Evolutionary conservation across 2,113 vertebrate species (phyloP), one percentile per base, ranked within the genome.

Genomic region (Petroica traversi): DNA sequence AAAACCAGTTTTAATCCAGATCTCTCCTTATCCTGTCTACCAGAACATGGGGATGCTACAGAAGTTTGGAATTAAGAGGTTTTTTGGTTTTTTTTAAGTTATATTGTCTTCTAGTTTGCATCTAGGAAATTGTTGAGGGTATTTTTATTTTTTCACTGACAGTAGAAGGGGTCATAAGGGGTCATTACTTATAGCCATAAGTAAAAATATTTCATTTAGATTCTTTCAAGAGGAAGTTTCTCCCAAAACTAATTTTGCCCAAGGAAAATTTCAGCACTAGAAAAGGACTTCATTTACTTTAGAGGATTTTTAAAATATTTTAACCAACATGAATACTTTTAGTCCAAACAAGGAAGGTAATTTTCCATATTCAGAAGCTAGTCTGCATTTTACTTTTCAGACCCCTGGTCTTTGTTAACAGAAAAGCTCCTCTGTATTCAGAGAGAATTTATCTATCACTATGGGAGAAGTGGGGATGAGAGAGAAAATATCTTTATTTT

Each of bases 1-100:
- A 96, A 88, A 92, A 83, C 82, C 5, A 5, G 23, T 77, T 40
- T 90, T 94, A 92, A 96, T 84, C 82, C 88, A 83, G 51, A 77
- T 85, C 15, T 77, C 59, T 85, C 48, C 45, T 89, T 93, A 77
- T 74, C 66, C 59, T 63, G 12, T 20, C 63, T 76, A 55, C 43
- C 59, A 62, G 62, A 83, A 58, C 82, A 76, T 2, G 5, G 33
- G 46, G 57, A 74, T 74, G 49, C 25, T 77, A 59, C 11, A 49
- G 29, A 87, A 89, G n/a, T 89, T 66, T 69, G 45, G 57, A 89
- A 91, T 77, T 28, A 69, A 64, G 36, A 62, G 24, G 24, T 0
- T 7, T 33, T 88, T 86, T 88, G 24, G 0, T 7, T 33, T 88
- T 86, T 88, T 52, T 4, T 0, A 0, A 62, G 19, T 58, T 8